phyloP scores from a whole-genome alignment of 2,888 invertebrate species.

The Tipula confusa region DNA sequence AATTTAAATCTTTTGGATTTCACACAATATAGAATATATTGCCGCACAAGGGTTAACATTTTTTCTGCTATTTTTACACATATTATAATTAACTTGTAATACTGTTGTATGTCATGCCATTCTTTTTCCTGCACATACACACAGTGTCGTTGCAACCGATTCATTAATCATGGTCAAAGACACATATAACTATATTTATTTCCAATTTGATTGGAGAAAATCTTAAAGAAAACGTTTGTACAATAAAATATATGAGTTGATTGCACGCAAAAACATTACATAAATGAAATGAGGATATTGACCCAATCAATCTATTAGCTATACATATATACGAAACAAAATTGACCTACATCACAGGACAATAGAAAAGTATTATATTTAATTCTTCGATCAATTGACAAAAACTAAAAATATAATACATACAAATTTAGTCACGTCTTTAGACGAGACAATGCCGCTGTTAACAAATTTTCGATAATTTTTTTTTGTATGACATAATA shows the following conservation, averaged over 20 bases:
- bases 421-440: slow-evolving; percentile 4
- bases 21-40: neutral
- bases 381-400: neutral
- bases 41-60: neutral
- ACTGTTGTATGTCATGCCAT: neutral
- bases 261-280: neutral
- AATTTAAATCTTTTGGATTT: too few species aligned
- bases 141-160: neutral
- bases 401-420: neutral
- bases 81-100: neutral
- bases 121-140: neutral
- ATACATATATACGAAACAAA: neutral
- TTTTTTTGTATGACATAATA: neutral
- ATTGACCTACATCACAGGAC: slow-evolving; percentile 1
- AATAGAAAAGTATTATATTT: neutral
- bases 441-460: neutral
- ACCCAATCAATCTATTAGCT: neutral
- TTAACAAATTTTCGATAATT: neutral
- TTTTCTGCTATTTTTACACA: neutral
- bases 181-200: neutral
- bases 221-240: neutral
- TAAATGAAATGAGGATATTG: neutral
- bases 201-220: neutral
- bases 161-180: neutral
- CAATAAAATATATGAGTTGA: neutral